A percentile compares a stretch with the other conserved stretches of the same genome.
Conservation (phyloP, 2,797 vertebrate species). For the Gymnoscopelus braueri region DNA sequence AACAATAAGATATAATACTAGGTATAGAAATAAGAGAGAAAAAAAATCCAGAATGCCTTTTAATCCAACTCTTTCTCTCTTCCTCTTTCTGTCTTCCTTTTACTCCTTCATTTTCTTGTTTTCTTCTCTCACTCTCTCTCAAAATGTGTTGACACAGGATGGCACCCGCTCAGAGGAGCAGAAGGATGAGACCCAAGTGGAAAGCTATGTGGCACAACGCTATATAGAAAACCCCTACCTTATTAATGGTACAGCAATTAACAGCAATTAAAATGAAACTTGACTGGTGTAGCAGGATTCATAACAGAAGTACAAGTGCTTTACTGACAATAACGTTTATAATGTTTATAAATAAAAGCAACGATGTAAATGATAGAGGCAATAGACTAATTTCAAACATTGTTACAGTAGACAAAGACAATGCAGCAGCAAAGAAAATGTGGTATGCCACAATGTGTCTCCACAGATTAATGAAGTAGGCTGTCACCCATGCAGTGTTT, state of each 20-base stretch:
- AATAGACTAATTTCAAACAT: not conserved
- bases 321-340: not conserved
- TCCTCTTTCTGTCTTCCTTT: too few relatives aligned
- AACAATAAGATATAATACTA: too few relatives aligned
- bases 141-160: conserved; percentile 74
- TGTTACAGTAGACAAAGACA: not conserved
- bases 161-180: conserved; percentile 85
- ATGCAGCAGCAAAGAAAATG: not conserved
- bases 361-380: not conserved
- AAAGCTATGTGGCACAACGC: conserved; percentile 90
- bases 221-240: conserved; percentile 94
- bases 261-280: conserved; percentile 1
- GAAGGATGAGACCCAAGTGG: conserved; percentile 86
- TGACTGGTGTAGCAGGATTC: not conserved
- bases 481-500: not conserved
- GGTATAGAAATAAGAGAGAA: too few relatives aligned
- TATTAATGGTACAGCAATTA: conserved; percentile 82
- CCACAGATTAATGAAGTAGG: not conserved
- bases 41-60: too few relatives aligned
- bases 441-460: not conserved
- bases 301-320: not conserved
- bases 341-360: not conserved
- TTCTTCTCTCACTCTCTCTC: not conserved
- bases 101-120: too few relatives aligned
- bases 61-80: too few relatives aligned